phyloP scores from a whole-genome alignment of 2,888 invertebrate genomes.

The Tricholauxania praeusta region DNA sequence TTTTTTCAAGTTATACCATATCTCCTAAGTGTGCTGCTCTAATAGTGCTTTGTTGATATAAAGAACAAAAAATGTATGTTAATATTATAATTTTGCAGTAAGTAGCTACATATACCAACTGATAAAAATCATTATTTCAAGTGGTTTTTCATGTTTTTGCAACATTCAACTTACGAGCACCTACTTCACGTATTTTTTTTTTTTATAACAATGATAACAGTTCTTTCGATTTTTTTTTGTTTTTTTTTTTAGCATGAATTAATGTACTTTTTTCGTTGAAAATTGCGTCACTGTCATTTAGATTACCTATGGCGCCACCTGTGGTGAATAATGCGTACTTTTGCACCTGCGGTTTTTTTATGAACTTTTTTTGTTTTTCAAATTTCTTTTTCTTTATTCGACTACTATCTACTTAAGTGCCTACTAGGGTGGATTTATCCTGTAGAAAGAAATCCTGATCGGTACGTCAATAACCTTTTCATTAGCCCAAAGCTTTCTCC shows the following conservation, averaged over 20 bases:
- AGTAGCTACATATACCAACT: too few species aligned
- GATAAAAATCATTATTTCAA: slow-evolving; percentile 26
- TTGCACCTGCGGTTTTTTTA: slow-evolving; percentile 29
- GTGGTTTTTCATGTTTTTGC: slow-evolving; percentile 39
- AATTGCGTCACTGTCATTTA: slow-evolving; percentile 9
- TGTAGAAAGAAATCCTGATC: too few species aligned
- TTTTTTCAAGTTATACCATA: too few species aligned
- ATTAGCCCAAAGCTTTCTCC: too few species aligned
- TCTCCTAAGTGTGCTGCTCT: too few species aligned
- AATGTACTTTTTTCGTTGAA: slow-evolving; percentile 2
- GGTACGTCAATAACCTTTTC: too few species aligned
- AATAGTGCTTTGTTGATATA: too few species aligned
- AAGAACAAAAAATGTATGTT: too few species aligned
- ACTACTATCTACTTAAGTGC: too few species aligned
- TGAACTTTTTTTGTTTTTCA: slow-evolving; percentile 12
- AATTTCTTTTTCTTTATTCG: too few species aligned
- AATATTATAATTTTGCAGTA: too few species aligned
- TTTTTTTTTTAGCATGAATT: neutral
- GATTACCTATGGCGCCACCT: slow-evolving; percentile 33
- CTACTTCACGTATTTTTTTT: neutral
- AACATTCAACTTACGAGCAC: slow-evolving; percentile 24
- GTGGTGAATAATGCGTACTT: slow-evolving; percentile 23
- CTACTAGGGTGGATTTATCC: too few species aligned
- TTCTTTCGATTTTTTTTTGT: neutral
- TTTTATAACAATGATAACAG: neutral